Evolutionary conservation across 2,113 vertebrate species (phyloP).

Genomic region (Mystacornis crossleyi): DNA sequence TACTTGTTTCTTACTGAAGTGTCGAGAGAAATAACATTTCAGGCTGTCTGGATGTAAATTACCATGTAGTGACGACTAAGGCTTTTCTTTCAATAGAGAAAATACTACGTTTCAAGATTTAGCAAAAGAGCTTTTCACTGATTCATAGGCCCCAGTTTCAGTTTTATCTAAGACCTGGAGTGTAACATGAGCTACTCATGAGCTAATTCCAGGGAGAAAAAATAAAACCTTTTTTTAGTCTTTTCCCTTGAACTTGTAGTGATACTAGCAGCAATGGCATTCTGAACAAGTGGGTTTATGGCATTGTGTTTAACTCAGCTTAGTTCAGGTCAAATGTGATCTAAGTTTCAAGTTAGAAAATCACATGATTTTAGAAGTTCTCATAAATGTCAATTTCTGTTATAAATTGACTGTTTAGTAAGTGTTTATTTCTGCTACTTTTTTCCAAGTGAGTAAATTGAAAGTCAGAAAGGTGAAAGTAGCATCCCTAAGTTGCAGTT

Average conservation of each 20-base stretch:
- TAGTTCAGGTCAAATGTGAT: neutral
- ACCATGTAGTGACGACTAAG: neutral
- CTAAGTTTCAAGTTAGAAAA: neutral
- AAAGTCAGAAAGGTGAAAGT: neutral
- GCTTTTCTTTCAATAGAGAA: neutral
- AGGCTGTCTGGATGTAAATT: neutral
- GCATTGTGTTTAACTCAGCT: neutral
- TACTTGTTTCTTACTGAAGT: neutral
- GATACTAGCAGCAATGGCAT: neutral
- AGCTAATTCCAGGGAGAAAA: neutral
- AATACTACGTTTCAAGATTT: neutral
- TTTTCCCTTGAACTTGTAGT: neutral
- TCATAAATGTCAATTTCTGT: neutral
- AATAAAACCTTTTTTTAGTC: accelerated
- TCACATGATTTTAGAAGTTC: neutral
- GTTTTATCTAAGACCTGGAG: neutral
- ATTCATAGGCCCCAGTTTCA: accelerated
- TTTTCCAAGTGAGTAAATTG: neutral
- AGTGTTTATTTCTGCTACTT: neutral
- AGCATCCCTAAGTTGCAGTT: neutral
- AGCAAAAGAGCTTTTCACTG: neutral
- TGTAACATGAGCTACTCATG: neutral
- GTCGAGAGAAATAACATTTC: neutral
- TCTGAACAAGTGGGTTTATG: neutral
- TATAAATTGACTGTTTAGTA: neutral